phyloP scores from a whole-genome alignment of 2,888 invertebrate species.

The Cataglyphis albicans region DNA sequence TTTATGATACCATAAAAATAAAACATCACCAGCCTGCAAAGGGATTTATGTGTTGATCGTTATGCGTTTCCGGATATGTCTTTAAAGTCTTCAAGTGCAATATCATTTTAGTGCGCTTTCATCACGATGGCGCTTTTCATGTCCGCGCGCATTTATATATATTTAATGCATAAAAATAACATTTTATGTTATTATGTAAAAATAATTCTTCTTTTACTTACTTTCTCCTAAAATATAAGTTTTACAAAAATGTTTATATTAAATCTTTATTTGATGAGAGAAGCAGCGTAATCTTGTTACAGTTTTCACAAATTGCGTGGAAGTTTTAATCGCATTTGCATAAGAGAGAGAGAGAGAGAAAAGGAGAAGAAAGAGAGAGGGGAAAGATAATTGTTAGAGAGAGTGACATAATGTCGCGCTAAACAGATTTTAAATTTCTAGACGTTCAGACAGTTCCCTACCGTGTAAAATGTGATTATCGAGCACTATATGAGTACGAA shows the following conservation, averaged over 20 bases:
- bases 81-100: neutral
- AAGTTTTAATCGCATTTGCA: slow-evolving; percentile 39
- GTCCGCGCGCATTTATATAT: neutral
- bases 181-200: neutral
- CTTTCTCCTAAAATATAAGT: neutral
- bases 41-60: slow-evolving; percentile 26
- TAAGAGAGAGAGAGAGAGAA: slow-evolving; percentile 2
- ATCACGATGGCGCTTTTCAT: neutral
- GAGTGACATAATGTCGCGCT: slow-evolving; percentile 21
- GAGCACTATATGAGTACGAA: neutral
- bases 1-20: slow-evolving; percentile 12
- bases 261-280: neutral
- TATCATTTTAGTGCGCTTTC: slow-evolving; percentile 21
- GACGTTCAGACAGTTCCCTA: neutral
- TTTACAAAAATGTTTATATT: slow-evolving; percentile 4
- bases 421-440: slow-evolving; percentile 44
- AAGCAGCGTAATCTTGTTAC: slow-evolving; percentile 1
- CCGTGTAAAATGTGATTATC: slow-evolving; percentile 32
- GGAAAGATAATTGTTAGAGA: neutral
- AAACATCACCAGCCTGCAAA: neutral
- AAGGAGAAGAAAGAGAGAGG: neutral
- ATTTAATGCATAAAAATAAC: slow-evolving; percentile 8
- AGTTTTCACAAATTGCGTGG: slow-evolving; percentile 5
- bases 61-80: slow-evolving; percentile 22
- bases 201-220: neutral